Conservation (phyloP, 2,797 vertebrate species). For the Sebastes taczanowskii region DNA sequence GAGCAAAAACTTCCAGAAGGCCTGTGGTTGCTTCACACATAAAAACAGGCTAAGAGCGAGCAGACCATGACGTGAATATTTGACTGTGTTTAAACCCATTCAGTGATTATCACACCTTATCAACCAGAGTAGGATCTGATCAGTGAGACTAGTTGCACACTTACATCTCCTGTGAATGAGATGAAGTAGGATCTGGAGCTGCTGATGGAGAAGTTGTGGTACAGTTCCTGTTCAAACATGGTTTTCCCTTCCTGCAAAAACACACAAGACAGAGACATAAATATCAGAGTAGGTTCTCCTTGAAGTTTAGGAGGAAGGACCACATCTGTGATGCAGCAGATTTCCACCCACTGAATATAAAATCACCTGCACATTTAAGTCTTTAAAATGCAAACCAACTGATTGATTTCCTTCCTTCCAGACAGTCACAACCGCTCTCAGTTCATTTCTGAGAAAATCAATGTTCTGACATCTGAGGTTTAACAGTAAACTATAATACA, state of each 20-base stretch:
- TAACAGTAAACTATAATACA: too few species aligned
- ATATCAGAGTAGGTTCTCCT: background rate
- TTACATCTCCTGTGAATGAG: constrained; percentile 96
- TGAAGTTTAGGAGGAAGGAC: background rate
- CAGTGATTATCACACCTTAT: background rate
- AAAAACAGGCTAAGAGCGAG: background rate
- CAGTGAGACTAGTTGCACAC: constrained; percentile 57
- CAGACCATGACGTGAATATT: background rate
- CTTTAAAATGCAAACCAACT: background rate
- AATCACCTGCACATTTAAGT: background rate
- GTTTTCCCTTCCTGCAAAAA: constrained; percentile 90
- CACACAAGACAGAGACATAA: constrained; percentile 23
- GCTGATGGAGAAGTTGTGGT: constrained; percentile 95
- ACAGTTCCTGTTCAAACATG: constrained; percentile 96
- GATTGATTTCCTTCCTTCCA: background rate
- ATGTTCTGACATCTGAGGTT: background rate
- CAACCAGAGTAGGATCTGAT: background rate
- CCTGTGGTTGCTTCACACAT: background rate
- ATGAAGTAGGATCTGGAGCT: constrained; percentile 95
- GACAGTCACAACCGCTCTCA: background rate
- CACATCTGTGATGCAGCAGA: background rate
- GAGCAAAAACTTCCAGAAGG: background rate
- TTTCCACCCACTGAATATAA: background rate
- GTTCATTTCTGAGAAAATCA: background rate
- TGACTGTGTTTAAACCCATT: background rate